phyloP scores from a whole-genome alignment of 1,140 invertebrate genomes.

The Drosophila tropicalis region DNA sequence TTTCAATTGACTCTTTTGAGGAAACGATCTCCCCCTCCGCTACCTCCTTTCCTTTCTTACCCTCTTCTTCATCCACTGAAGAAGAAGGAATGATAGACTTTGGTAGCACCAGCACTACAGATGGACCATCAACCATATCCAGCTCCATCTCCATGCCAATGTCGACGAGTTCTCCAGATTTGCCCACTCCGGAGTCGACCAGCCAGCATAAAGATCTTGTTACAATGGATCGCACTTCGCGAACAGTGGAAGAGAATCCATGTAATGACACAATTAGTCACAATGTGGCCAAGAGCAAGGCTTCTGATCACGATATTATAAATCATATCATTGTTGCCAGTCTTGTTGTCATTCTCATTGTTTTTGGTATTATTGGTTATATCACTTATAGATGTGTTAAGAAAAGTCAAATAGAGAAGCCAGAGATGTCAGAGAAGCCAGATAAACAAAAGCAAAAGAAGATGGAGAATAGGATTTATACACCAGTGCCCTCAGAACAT shows the following conservation, averaged over 20 bases:
- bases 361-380: no score
- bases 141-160: no score
- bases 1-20: background rate
- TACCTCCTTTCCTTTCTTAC: no score
- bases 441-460: background rate
- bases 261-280: background rate
- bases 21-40: background rate
- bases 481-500: conserved; percentile 2
- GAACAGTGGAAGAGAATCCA: background rate
- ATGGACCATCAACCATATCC: background rate
- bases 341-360: no score
- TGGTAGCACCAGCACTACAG: background rate
- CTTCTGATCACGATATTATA: background rate
- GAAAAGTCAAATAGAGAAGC: no score
- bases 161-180: background rate
- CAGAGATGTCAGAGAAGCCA: no score
- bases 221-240: background rate
- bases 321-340: no score
- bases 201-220: background rate
- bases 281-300: no score
- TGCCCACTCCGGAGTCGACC: background rate
- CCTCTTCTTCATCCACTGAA: background rate
- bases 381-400: no score
- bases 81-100: background rate
- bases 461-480: background rate